A percentile compares a stretch with the other conserved stretches of the same genome.
These are phyloP conservation scores for Drosophila lacteicornis DNA, from an alignment of 1,140 invertebrate genomes.

Conservation along the genomic window DNA sequence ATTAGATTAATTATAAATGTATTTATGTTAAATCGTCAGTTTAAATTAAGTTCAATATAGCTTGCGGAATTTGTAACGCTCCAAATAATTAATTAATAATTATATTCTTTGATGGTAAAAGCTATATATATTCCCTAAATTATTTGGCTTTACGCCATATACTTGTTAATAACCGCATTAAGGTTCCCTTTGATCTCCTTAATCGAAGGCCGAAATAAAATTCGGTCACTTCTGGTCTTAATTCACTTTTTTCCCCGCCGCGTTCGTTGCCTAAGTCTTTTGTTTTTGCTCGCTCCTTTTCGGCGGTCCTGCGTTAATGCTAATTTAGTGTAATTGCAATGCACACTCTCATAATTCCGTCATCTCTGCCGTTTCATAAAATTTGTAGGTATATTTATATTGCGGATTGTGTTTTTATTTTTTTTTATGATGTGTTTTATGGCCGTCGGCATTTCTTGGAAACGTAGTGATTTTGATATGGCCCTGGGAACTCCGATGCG, in stretches of 20 bases:
- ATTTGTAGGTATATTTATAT: constrained; percentile 34
- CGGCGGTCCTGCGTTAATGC: constrained; percentile 57
- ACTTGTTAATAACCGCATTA: constrained; percentile 79
- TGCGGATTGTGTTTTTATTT: constrained; percentile 42
- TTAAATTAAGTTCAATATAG: no score
- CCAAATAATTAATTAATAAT: not conserved
- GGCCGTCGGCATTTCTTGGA: constrained; percentile 72
- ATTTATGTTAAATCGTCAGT: no score
- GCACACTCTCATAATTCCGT: constrained; percentile 65
- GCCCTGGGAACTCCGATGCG: constrained; percentile 55
- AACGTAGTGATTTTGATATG: constrained; percentile 53
- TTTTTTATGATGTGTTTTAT: constrained; percentile 76
- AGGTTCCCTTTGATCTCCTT: constrained; percentile 75
- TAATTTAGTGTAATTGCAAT: constrained; percentile 80
- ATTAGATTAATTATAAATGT: no score
- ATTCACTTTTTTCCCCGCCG: constrained; percentile 16
- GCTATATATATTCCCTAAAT: not conserved
- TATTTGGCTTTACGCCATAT: constrained; percentile 17
- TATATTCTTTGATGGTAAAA: not conserved
- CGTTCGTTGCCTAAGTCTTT: constrained; percentile 81
- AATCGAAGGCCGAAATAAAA: constrained; percentile 75
- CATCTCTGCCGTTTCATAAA: constrained; percentile 29
- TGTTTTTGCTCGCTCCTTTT: constrained; percentile 48
- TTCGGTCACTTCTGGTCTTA: constrained; percentile 66
- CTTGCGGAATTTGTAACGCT: no score